Conservation (phyloP, 1,140 invertebrate species). For the Diabrotica undecimpunctata region DNA sequence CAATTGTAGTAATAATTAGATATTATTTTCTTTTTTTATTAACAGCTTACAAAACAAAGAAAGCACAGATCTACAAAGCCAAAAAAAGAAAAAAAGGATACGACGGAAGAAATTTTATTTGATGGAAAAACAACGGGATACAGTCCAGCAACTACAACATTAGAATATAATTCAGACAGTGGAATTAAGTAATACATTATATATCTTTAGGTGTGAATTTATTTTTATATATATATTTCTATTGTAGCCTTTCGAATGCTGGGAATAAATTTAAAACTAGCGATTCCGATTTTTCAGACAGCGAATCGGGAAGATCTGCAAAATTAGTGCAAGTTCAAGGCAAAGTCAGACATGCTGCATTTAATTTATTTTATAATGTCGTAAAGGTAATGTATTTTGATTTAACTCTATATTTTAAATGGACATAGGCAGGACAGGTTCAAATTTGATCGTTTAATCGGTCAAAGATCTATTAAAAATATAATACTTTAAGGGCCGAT, state of each 20-base stretch:
- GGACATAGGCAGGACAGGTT: not conserved
- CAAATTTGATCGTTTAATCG: not conserved
- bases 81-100: conserved; percentile 38
- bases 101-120: conserved; percentile 24
- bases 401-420: not conserved
- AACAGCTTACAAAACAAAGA: conserved; percentile 42
- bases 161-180: conserved; percentile 30
- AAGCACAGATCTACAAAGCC: conserved; percentile 37
- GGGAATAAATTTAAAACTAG: conserved; percentile 44
- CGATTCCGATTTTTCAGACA: conserved; percentile 55
- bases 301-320: conserved; percentile 44
- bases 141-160: conserved; percentile 23
- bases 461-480: no score
- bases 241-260: not conserved
- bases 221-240: conserved; percentile 11
- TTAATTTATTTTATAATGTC: conserved; percentile 50
- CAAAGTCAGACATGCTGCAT: conserved; percentile 52
- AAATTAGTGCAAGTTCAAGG: conserved; percentile 41
- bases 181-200: conserved; percentile 14
- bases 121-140: conserved; percentile 22
- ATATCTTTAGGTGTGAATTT: conserved; percentile 13
- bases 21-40: no score
- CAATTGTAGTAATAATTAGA: no score
- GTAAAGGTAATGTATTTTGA: conserved; percentile 37
- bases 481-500: no score